Evolutionary conservation across 1,140 invertebrate genomes (phyloP).

Genomic region (Psilanteris sp.): DNA sequence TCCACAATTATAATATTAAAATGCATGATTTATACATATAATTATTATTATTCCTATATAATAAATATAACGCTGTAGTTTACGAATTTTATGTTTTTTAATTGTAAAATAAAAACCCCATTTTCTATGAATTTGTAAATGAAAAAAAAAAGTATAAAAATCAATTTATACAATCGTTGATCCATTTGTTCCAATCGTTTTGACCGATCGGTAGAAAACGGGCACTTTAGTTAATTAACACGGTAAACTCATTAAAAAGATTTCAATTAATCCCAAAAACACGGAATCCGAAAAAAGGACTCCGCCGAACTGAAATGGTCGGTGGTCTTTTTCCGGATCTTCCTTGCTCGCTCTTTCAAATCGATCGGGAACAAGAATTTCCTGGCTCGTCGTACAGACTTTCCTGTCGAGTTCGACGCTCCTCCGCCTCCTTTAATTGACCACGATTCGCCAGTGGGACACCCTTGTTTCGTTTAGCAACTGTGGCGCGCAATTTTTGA

Average conservation of each 20-base stretch:
- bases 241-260: conserved; percentile 56
- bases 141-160: conserved; percentile 12
- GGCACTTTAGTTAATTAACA: conserved; percentile 54
- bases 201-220: conserved; percentile 34
- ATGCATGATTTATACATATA: no score
- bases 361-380: conserved; percentile 44
- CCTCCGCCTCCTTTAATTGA: conserved; percentile 74
- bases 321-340: conserved; percentile 55
- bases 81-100: no score
- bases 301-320: conserved; percentile 10
- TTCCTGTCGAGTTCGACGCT: conserved; percentile 38
- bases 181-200: conserved; percentile 40
- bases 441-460: conserved; percentile 74
- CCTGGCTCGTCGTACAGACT: conserved; percentile 30
- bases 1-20: no score
- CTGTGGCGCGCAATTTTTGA: conserved; percentile 66
- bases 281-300: conserved; percentile 53
- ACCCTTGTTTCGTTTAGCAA: conserved; percentile 58
- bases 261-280: conserved; percentile 59
- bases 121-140: conserved; percentile 22
- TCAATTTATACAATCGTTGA: not conserved
- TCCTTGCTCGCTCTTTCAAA: conserved; percentile 23
- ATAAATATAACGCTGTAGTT: no score
- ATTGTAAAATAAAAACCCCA: no score
- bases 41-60: no score